phyloP scores from a whole-genome alignment of 2,113 vertebrate genomes.

The Corythoichthys haematopterus region DNA sequence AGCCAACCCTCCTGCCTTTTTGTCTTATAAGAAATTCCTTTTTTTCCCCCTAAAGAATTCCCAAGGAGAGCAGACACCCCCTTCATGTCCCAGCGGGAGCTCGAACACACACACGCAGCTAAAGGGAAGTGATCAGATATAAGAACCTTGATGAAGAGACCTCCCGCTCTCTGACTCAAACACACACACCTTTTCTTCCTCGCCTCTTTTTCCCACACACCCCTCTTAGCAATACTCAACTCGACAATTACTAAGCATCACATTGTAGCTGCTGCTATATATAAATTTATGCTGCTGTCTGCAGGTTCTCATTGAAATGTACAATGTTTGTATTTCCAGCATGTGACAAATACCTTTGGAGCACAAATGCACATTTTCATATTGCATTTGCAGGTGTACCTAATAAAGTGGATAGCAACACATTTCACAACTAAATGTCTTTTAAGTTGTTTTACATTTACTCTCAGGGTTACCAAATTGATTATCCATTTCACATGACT shows the following conservation, averaged over 20 bases:
- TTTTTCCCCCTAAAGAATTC: slow-evolving; percentile 60
- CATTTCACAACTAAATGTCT: background rate
- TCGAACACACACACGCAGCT: slow-evolving; percentile 20
- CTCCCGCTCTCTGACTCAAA: slow-evolving; percentile 50
- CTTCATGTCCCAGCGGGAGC: slow-evolving; percentile 42
- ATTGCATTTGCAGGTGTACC: background rate
- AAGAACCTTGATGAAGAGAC: slow-evolving; percentile 63
- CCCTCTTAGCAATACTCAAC: background rate
- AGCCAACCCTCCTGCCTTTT: slow-evolving; percentile 59
- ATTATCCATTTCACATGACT: too few relatives aligned
- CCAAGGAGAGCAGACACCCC: slow-evolving; percentile 44
- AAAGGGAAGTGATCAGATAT: slow-evolving; percentile 71
- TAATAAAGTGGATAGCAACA: background rate
- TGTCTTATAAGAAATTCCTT: slow-evolving; percentile 74
- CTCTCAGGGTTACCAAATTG: background rate
- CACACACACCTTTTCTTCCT: slow-evolving; percentile 9
- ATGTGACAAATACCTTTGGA: background rate
- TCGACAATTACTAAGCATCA: background rate
- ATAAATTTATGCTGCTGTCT: background rate
- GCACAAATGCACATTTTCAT: too few relatives aligned
- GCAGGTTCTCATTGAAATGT: background rate
- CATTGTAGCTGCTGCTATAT: background rate
- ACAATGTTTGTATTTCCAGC: background rate
- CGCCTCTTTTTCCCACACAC: background rate
- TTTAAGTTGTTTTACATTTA: background rate